phyloP scores from a whole-genome alignment of 2,797 vertebrate species.

The Poecilia velifera region DNA sequence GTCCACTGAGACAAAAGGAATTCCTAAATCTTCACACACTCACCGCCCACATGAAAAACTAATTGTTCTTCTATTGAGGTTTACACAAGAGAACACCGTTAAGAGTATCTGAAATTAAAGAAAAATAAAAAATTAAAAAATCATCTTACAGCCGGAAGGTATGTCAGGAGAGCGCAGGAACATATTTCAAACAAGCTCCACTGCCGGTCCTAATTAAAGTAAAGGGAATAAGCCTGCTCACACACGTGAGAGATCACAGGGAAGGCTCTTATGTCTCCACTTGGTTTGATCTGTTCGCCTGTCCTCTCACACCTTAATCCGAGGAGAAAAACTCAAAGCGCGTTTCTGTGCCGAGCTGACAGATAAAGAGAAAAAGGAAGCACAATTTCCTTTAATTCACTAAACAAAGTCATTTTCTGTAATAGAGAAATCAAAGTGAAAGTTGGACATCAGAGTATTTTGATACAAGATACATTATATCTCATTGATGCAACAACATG shows the following conservation, averaged over 20 bases:
- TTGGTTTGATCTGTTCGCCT: constrained; percentile 22
- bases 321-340: not conserved
- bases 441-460: not conserved
- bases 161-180: constrained; percentile 51
- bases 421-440: not conserved
- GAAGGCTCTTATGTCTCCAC: constrained; percentile 42
- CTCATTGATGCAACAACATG: not conserved
- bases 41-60: constrained; percentile 49
- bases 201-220: constrained; percentile 60
- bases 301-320: constrained; percentile 1
- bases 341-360: not conserved
- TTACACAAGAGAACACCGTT: constrained; percentile 49
- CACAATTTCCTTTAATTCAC: not conserved
- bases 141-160: constrained; percentile 37
- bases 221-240: constrained; percentile 56
- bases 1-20: constrained; percentile 69
- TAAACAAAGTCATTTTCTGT: not conserved
- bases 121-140: constrained; percentile 20
- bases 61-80: constrained; percentile 34
- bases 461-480: not conserved
- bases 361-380: not conserved
- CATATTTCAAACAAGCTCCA: constrained; percentile 58
- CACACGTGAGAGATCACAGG: constrained; percentile 65
- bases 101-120: constrained; percentile 37
- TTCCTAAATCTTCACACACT: constrained; percentile 65